These are phyloP conservation scores for Hylaeus anthracinus DNA, from an alignment of 1,140 invertebrate genomes.

Conservation along the genomic window DNA sequence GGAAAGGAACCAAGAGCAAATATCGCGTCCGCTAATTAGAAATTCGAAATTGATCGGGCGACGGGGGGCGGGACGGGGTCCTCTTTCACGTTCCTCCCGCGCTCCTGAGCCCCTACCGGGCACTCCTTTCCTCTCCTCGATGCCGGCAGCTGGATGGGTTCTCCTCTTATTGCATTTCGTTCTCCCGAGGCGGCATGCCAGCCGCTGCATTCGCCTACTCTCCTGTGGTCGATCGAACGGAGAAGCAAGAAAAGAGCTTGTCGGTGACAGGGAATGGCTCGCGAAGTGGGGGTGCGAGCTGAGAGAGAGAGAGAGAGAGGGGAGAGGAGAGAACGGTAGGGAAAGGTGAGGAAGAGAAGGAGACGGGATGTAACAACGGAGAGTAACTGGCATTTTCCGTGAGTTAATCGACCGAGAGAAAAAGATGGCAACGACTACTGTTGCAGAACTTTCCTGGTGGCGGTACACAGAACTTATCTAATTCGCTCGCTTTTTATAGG, in stretches of 20 bases:
- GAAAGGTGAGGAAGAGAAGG: background rate
- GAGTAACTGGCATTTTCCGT: slow-evolving; percentile 52
- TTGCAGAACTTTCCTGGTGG: too few species aligned
- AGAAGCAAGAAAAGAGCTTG: slow-evolving; percentile 8
- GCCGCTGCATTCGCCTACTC: slow-evolving; percentile 41
- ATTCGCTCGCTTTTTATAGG: too few species aligned
- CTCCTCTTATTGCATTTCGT: slow-evolving; percentile 64
- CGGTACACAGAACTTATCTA: too few species aligned
- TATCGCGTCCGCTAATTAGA: slow-evolving; percentile 4
- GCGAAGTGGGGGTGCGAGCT: background rate
- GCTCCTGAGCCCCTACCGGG: background rate
- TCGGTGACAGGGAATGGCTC: background rate
- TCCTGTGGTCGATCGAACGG: slow-evolving; percentile 42
- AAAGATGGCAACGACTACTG: background rate
- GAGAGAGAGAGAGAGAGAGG: background rate
- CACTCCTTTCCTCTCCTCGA: slow-evolving; percentile 43
- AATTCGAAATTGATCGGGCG: slow-evolving; percentile 12
- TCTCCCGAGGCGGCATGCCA: slow-evolving; percentile 42
- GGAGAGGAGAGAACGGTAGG: background rate
- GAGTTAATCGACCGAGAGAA: slow-evolving; percentile 33
- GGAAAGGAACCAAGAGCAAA: background rate
- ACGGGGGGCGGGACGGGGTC: background rate
- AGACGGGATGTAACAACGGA: slow-evolving; percentile 8
- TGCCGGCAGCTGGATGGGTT: slow-evolving; percentile 33
- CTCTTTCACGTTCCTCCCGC: slow-evolving; percentile 39